Evolutionary conservation across 2,113 vertebrate species (phyloP), one percentile per base, ranked within the genome.

Genomic region (Rattus rattus): DNA sequence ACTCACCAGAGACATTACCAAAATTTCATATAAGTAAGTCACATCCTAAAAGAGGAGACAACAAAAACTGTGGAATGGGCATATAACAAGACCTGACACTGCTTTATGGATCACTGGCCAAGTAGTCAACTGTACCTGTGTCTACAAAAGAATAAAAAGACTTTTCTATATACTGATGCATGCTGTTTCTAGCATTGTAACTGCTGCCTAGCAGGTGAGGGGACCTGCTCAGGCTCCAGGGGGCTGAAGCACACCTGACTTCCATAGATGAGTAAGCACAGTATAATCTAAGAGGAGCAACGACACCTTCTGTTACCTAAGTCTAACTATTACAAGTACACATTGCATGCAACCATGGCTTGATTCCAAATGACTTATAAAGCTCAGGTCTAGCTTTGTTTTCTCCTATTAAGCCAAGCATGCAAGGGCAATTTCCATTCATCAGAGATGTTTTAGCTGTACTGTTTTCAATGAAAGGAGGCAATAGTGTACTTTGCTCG

Each of bases 211-310:
- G 56, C 43, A 28, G n/a, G 49, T 20, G 17, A 83, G 47, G 7
- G 43, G 33, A 30, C 54, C 16, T 13, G 20, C 47, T 30, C 14
- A 26, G 4, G 6, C 24, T 59, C 43, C 4, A 7, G 14, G 16
- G 28, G 7, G 4, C 49, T 28, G 19, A 49, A 10, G 43, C 7
- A 1, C 0, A 1, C 7, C 63, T 0, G n/a, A 19, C 47, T 76
- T 17, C 17, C 9, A 16, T 33, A 30, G 52, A 22, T 16, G 5
- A 13, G 4, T 30, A 20, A 47, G 36, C 19, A 7, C 0, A 30
- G 13, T 70, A 5, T 63, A 28, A 43, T 4, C 16, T 0, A 5
- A 1, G 7, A 72, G 36, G 16, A 49, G 33, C 52, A 49, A n/a
- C 47, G 22, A 22, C 11, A 2, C 59, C 20, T 11, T 7, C 3